Conservation (phyloP, 2,888 invertebrate genomes). For the Aphelenchoides bicaudatus region DNA sequence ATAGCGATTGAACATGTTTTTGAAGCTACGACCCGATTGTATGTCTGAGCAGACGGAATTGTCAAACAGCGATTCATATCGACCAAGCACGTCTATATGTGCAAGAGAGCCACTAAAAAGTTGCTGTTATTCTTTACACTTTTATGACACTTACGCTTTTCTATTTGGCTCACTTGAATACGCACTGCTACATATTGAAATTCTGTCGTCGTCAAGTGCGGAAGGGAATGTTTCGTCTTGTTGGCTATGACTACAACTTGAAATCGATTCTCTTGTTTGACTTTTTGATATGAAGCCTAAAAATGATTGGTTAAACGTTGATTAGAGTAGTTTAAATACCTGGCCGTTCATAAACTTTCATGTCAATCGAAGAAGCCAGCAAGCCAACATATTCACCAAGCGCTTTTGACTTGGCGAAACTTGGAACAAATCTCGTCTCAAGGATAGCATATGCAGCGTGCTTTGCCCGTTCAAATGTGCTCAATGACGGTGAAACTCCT, state of each 20-base stretch:
- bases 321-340: too few relatives aligned
- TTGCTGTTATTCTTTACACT: not conserved
- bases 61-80: constrained; percentile 5
- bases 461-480: not conserved
- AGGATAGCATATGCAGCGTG: not conserved
- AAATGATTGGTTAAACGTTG: too few relatives aligned
- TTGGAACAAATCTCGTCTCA: not conserved
- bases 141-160: not conserved
- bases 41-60: too few relatives aligned
- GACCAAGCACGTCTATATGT: not conserved
- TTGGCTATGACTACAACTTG: too few relatives aligned
- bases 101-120: not conserved
- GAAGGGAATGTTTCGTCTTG: not conserved
- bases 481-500: not conserved
- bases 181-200: constrained; percentile 5
- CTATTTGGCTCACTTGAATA: not conserved
- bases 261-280: too few relatives aligned
- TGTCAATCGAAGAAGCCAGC: not conserved
- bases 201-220: constrained; percentile 8
- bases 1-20: too few relatives aligned
- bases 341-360: not conserved
- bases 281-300: too few relatives aligned
- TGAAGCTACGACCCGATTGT: too few relatives aligned
- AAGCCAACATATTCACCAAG: not conserved
- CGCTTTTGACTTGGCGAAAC: not conserved